Conservation (phyloP, 2,797 vertebrate species). For the Octomys mimax region DNA sequence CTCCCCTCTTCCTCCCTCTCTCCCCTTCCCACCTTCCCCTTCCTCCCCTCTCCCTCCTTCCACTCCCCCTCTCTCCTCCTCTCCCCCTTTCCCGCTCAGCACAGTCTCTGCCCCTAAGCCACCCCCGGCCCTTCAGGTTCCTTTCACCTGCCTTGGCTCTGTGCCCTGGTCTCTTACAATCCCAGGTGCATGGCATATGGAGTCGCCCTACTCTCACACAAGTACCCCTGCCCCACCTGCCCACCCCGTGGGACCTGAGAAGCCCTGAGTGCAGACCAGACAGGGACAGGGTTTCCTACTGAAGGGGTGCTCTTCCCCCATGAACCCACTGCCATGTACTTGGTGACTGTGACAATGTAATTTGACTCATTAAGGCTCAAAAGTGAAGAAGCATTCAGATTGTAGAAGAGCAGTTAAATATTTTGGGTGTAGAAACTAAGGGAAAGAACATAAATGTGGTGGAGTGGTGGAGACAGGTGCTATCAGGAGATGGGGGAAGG, state of each 20-base stretch:
- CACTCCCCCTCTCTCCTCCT: fast-evolving
- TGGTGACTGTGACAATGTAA: background rate
- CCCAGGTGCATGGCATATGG: background rate
- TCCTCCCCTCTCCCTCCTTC: background rate
- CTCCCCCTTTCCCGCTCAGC: background rate
- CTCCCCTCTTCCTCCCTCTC: too few species aligned
- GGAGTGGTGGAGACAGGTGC: background rate
- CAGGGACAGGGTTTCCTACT: background rate
- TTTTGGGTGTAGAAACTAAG: background rate
- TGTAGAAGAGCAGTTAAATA: background rate
- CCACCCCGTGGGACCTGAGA: conserved; percentile 11
- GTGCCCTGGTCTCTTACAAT: background rate
- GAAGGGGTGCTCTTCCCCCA: background rate
- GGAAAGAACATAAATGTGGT: background rate
- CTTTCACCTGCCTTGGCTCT: background rate
- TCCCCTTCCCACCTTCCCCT: background rate
- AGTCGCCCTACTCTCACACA: background rate
- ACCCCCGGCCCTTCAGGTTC: background rate
- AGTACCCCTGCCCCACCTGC: background rate
- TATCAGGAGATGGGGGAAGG: background rate
- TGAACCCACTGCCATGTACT: background rate
- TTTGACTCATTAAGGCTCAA: conserved; percentile 2
- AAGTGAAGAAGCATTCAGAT: background rate
- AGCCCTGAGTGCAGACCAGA: background rate
- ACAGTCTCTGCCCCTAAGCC: too few species aligned